Evolutionary conservation across 2,797 vertebrate genomes (phyloP), one percentile per base, ranked within the genome.

Genomic region (Periparus ater): DNA sequence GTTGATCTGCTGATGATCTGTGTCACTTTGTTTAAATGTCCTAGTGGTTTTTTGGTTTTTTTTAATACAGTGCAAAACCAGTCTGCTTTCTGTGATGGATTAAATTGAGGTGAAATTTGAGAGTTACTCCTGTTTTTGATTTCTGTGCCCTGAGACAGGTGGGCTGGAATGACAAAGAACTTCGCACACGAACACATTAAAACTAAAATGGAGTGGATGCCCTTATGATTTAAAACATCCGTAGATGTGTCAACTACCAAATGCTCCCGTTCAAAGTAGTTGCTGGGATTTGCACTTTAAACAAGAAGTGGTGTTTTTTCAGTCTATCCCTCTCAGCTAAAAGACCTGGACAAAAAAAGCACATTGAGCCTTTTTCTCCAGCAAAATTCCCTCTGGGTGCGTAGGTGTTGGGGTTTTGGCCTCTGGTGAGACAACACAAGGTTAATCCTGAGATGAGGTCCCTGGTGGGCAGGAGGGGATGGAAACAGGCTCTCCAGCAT

Each of bases 21-120:
- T 98, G 98, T 98, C 98, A 98, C 97, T 98, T 98, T 98, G 98
- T 98, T 98, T 98, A 98, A 98, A 98, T 98, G 98, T 98, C 97
- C 95, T 96, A 95, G 96, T 97, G 94, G 1, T 12, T 91, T 93
- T 97, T 95, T 96, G 93, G 97, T 96, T 97, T 96, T 96, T 97
- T 96, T 97, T 96, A 96, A 97, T 98, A 95, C 96, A 97, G 96
- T 97, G 95, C 96, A 97, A 98, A 98, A 95, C 88, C 96, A 97
- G 97, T 95, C 88, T 38, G 62, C 95, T 98, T 97, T 97, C 97
- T 97, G 97, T 98, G 97, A 98, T 97, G 97, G 98, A 98, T 98
- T 98, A 98, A 98, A 98, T 97, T 90, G 96, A 98, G 95, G 97
- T 98, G 98, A 98, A 98, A 98, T 98, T 96, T 78, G 97, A 98